A percentile compares a stretch with the other conserved stretches of the same genome.
Conservation (phyloP, 2,797 vertebrate species). For the Lagocephalus sceleratus region DNA sequence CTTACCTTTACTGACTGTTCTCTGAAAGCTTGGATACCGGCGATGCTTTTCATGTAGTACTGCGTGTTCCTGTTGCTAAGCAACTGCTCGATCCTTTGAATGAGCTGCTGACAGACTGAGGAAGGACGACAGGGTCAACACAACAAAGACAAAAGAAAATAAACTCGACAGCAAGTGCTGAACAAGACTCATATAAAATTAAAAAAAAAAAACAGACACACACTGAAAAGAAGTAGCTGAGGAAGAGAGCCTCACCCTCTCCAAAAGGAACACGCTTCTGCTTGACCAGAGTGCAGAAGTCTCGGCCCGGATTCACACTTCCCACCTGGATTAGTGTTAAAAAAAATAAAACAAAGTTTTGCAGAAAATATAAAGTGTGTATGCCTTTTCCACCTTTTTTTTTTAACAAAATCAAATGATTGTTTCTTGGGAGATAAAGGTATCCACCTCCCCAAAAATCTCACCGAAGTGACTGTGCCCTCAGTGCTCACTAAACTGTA, state of each 20-base stretch:
- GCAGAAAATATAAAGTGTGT: slow-evolving; percentile 9
- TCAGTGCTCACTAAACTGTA: slow-evolving; percentile 81
- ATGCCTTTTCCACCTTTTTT: not conserved
- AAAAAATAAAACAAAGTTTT: not conserved
- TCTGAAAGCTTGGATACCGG: slow-evolving; percentile 87
- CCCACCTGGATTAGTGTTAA: slow-evolving; percentile 81
- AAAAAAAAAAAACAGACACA: slow-evolving; percentile 7
- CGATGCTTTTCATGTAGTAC: slow-evolving; percentile 91
- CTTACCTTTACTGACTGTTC: slow-evolving; percentile 90
- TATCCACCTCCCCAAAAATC: slow-evolving; percentile 37
- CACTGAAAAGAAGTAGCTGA: not conserved
- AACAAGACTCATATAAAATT: slow-evolving; percentile 27
- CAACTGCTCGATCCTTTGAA: slow-evolving; percentile 86
- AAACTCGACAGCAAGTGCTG: slow-evolving; percentile 42
- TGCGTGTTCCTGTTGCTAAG: slow-evolving; percentile 83
- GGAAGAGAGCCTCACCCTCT: slow-evolving; percentile 79
- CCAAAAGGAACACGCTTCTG: slow-evolving; percentile 83
- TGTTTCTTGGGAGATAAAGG: slow-evolving; percentile 7
- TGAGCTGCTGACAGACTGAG: slow-evolving; percentile 89
- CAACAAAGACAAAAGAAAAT: slow-evolving; percentile 48
- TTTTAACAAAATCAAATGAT: not conserved
- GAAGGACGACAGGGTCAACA: slow-evolving; percentile 55
- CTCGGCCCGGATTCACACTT: slow-evolving; percentile 86
- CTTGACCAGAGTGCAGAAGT: slow-evolving; percentile 82
- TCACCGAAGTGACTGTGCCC: slow-evolving; percentile 85